These are phyloP conservation scores for Uria aalge DNA, from an alignment of 2,113 vertebrate genomes.

Conservation along the genomic window DNA sequence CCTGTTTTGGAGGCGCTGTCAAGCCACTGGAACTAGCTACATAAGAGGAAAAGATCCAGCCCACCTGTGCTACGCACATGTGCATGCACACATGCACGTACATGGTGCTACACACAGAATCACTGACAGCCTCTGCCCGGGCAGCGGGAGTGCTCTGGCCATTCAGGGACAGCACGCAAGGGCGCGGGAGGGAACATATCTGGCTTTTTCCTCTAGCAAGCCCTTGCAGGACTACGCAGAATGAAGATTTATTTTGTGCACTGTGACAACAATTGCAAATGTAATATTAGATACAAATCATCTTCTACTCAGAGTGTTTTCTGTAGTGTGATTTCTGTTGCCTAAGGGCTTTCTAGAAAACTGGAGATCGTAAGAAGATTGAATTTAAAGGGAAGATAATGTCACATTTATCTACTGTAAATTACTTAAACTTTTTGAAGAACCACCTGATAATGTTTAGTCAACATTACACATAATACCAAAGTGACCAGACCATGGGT, in stretches of 20 bases:
- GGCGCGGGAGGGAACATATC: background rate
- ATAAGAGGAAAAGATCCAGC: too few relatives aligned
- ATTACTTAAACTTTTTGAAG: background rate
- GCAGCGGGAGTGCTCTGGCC: background rate
- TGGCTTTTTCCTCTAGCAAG: background rate
- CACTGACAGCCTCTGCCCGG: background rate
- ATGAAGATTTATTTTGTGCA: background rate
- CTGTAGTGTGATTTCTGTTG: background rate
- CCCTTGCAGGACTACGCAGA: background rate
- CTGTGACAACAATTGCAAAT: background rate
- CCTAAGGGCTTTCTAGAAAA: background rate
- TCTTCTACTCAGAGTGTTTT: background rate
- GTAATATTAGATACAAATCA: background rate
- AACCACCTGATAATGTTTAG: background rate
- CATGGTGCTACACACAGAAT: background rate
- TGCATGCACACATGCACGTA: rapidly evolving
- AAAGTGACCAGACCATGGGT: background rate
- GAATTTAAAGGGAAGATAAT: background rate
- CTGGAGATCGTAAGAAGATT: background rate
- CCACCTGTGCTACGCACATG: rapidly evolving
- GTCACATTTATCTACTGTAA: background rate
- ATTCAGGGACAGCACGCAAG: rapidly evolving
- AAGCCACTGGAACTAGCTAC: background rate
- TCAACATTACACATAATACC: background rate
- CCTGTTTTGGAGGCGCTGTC: background rate